A percentile compares a stretch with the other conserved stretches of the same genome.
phyloP scores from a whole-genome alignment of 2,888 invertebrate species.

The Brachyopa scutellaris region DNA sequence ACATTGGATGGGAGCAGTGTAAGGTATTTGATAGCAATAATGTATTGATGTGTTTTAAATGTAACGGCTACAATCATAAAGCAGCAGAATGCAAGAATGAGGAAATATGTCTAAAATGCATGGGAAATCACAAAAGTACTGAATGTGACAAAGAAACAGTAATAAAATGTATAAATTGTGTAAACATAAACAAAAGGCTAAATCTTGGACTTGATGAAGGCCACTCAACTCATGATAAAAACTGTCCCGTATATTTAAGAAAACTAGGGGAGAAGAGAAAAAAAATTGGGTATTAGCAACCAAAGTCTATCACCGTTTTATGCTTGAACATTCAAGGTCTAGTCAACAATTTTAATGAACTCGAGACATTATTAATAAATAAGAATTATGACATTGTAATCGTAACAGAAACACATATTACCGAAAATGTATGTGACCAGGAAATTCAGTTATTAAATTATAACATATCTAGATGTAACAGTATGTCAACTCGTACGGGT shows the following conservation, averaged over 20 bases:
- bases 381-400: not conserved
- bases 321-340: not conserved
- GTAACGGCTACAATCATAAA: not conserved
- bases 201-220: not conserved
- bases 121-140: not conserved
- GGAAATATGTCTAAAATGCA: not conserved
- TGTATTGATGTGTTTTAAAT: not conserved
- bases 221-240: not conserved
- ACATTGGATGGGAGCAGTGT: not conserved
- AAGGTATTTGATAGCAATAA: not conserved
- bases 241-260: not conserved
- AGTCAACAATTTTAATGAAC: not conserved
- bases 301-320: too few species aligned
- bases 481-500: not conserved
- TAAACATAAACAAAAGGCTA: not conserved
- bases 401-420: not conserved
- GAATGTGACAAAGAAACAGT: not conserved
- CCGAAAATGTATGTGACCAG: not conserved
- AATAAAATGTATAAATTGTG: not conserved
- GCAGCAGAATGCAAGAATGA: not conserved
- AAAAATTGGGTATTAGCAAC: not conserved
- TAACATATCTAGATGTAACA: not conserved
- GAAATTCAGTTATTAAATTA: not conserved
- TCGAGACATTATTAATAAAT: not conserved
- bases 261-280: not conserved